Percentiles rank a stretch among this genome's conserved stretches.
Conservation (phyloP, 2,888 invertebrate species). For the Phalera bucephala region DNA sequence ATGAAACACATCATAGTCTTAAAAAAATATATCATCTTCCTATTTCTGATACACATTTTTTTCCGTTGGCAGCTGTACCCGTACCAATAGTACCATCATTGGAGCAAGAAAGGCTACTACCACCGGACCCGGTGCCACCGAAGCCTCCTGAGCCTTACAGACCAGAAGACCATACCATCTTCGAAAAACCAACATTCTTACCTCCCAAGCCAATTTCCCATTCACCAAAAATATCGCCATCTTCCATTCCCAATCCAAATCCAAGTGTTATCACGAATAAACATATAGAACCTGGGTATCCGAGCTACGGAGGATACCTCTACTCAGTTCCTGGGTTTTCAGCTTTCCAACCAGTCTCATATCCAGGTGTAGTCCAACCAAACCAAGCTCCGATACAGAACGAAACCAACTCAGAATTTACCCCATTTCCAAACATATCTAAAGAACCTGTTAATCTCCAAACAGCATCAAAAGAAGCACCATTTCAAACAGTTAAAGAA, state of each 20-base stretch:
- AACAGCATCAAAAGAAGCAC: not conserved
- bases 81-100: constrained; percentile 22
- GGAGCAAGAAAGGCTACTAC: constrained; percentile 43
- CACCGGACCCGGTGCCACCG: constrained; percentile 41
- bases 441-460: not conserved
- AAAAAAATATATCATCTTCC: too few relatives aligned
- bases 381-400: constrained; percentile 35
- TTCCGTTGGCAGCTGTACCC: constrained; percentile 31
- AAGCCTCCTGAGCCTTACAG: constrained; percentile 53
- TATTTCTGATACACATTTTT: constrained; percentile 4
- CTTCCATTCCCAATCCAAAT: constrained; percentile 75
- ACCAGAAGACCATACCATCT: constrained; percentile 39
- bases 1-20: too few relatives aligned
- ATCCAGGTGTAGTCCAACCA: constrained; percentile 48
- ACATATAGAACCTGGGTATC: constrained; percentile 57
- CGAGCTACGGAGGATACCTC: constrained; percentile 64
- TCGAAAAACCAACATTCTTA: constrained; percentile 55
- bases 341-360: constrained; percentile 70
- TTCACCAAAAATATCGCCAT: constrained; percentile 73
- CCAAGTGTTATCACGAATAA: constrained; percentile 67
- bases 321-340: constrained; percentile 75
- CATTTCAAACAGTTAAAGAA: not conserved
- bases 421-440: constrained; percentile 18
- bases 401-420: constrained; percentile 44
- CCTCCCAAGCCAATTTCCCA: constrained; percentile 61